Conservation (phyloP, 2,113 vertebrate species). For the Donacobius atricapilla region DNA sequence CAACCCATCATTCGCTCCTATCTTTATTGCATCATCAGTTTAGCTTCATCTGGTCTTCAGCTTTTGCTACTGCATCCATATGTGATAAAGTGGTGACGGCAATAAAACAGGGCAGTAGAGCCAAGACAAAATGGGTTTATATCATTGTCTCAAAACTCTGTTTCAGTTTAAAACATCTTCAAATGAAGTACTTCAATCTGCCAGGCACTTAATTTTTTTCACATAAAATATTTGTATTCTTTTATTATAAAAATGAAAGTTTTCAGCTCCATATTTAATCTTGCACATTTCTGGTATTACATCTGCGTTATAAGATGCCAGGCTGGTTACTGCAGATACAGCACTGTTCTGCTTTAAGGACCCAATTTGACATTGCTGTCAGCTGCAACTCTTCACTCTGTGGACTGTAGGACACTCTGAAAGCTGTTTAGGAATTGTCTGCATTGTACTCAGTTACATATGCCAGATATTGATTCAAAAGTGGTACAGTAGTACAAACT, state of each 20-base stretch:
- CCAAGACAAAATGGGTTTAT: not conserved
- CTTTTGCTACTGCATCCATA: not conserved
- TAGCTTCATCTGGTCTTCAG: not conserved
- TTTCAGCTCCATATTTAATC: not conserved
- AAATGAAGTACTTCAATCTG: not conserved
- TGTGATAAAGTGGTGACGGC: not conserved
- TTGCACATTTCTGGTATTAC: not conserved
- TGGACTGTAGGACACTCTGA: not conserved
- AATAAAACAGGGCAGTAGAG: not conserved
- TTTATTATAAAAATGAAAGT: not conserved
- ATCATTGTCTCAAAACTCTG: not conserved
- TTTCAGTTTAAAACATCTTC: not conserved
- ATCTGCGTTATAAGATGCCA: not conserved
- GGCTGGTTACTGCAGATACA: not conserved
- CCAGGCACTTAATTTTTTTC: not conserved
- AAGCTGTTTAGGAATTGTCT: not conserved
- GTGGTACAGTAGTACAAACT: not conserved
- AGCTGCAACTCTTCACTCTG: not conserved
- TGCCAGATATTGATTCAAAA: not conserved
- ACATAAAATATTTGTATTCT: not conserved
- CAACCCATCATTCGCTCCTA: not conserved
- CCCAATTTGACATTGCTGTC: not conserved
- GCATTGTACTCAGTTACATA: not conserved
- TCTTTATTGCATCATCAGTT: not conserved
- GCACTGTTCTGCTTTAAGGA: not conserved